Evolutionary conservation across 2,113 vertebrate genomes (phyloP), one percentile per base, ranked within the genome.

Genomic region (Nesospiza acunhae): DNA sequence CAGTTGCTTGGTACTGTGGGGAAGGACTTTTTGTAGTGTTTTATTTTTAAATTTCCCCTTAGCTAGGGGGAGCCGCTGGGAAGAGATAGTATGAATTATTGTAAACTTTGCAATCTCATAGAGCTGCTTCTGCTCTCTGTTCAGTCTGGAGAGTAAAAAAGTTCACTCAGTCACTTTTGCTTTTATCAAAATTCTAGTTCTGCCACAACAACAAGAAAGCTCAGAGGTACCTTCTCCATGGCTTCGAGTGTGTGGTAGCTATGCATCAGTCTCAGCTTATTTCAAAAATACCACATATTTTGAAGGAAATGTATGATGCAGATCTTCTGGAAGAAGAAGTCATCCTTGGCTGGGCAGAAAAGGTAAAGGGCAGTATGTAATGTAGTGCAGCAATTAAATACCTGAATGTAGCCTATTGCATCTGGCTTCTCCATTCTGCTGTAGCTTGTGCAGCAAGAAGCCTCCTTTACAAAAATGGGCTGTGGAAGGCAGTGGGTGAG

Each of bases 201-300:
- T 99, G 99, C 97, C 98, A 99, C 98, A 99, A 99, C 97, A 99
- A 99, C 97, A 99, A 99, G 96, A 99, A 99, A 87, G 99, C 99
- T 94, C 99, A 99, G 93, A 98, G 99, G 95, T 99, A 99, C 93
- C 98, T 99, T 77, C 95, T 99, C 93, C 99, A 99, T 72, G 99
- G 99, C 11, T 98, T 99, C 21, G 99, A 99, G 97, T 99, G 99
- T 95, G 98, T 99, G 67, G 99, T 99, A 81, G 99, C 98, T 88
- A 98, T 99, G 97, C 99, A 99, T 97, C 98, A 99, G 95, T 94
- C 98, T 77, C 99, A 99, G 97, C 98, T 99, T 90, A 97, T 99
- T 96, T 95, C 98, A 15, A 99, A 98, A 64, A 99, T 99, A 50
- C 98, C 99, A 30, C 98, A 99, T 96, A 99, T 99, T 96, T 97